Evolutionary conservation across 2,888 invertebrate genomes (phyloP), one percentile per base, ranked within the genome.

Genomic region (Heliconius charithonia): DNA sequence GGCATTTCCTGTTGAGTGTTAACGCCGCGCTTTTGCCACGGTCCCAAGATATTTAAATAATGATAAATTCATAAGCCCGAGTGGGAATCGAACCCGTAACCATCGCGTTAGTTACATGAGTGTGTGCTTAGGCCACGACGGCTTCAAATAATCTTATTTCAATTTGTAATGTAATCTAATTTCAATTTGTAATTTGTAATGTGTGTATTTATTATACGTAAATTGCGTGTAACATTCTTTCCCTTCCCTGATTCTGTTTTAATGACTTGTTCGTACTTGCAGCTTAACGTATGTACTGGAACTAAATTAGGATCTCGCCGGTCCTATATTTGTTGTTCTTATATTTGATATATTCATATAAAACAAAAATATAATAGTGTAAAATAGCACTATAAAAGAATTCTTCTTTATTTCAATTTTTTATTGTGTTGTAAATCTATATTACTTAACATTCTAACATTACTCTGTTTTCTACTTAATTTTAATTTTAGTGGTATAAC

Each of bases 211-310:
- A 76, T 75, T 78, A 77, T 79, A 76, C 67, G 80, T n/a, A 76
- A 78, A 81, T 51, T 71, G 80, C 73, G 65, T 79, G 79, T 51
- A 76, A 74, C 79, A 75, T 77, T 75, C 77, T 76, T 77, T 81
- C 77, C 82, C 80, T 82, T 81, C 77, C 82, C 83, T 83, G 83
- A 84, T 82, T 83, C 82, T 71, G 83, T 81, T 78, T 82, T 81
- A 81, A 83, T 80, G 83, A 83, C 82, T 82, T 82, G 82, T 83
- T 82, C 81, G 82, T 80, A 81, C 81, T 82, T 79, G 79, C 81
- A 74, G 80, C 76, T 81, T 79, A 79, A 77, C 75, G 77, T 80
- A 81, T 65, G 81, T 81, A 79, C 77, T 82, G 4, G 4, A 16
- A 51, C 82, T 81, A 78, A 81, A 80, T 76, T 66, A 51, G 77